Percentiles rank a stretch among this genome's conserved stretches.
phyloP scores from a whole-genome alignment of 1,140 invertebrate genomes.

The Drosophila melanogaster region DNA sequence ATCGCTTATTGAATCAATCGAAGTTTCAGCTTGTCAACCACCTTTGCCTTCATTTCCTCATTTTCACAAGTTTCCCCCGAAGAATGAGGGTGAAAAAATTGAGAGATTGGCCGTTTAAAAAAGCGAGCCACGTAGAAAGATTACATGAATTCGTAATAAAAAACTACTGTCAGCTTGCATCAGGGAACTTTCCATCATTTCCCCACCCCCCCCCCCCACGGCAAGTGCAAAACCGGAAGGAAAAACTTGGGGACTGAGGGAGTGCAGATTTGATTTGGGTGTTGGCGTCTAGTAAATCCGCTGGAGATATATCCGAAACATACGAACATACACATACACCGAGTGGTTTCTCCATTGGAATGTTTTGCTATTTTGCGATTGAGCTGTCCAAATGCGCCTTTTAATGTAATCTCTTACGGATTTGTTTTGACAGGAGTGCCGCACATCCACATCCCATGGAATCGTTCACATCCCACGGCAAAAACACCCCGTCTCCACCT shows the following conservation, averaged over 20 bases:
- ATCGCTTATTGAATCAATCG: constrained; percentile 51
- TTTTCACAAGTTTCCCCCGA: neutral
- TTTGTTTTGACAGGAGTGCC: constrained; percentile 78
- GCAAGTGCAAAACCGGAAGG: constrained; percentile 4
- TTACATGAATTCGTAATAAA: constrained; percentile 70
- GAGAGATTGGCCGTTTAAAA: constrained; percentile 42
- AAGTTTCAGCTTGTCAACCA: constrained; percentile 49
- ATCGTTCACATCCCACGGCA: neutral
- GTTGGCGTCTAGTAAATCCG: constrained; percentile 58
- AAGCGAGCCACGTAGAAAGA: constrained; percentile 55
- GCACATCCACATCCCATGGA: constrained; percentile 1
- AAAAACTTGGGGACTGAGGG: constrained; percentile 17
- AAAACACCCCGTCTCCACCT: neutral
- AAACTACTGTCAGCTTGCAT: constrained; percentile 68
- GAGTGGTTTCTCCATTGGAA: constrained; percentile 6
- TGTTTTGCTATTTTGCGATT: constrained; percentile 71
- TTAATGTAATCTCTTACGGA: constrained; percentile 82
- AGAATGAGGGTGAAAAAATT: neutral
- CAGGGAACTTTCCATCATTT: constrained; percentile 71
- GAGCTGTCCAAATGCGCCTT: constrained; percentile 80
- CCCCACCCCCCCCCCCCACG: no score
- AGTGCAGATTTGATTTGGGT: constrained; percentile 67
- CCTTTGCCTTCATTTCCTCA: neutral
- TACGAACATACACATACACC: constrained; percentile 8
- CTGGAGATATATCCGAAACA: constrained; percentile 50